A percentile compares a stretch with the other conserved stretches of the same genome.
These are phyloP conservation scores for Climacteris rufus DNA, from an alignment of 2,113 vertebrate species.

Conservation along the genomic window DNA sequence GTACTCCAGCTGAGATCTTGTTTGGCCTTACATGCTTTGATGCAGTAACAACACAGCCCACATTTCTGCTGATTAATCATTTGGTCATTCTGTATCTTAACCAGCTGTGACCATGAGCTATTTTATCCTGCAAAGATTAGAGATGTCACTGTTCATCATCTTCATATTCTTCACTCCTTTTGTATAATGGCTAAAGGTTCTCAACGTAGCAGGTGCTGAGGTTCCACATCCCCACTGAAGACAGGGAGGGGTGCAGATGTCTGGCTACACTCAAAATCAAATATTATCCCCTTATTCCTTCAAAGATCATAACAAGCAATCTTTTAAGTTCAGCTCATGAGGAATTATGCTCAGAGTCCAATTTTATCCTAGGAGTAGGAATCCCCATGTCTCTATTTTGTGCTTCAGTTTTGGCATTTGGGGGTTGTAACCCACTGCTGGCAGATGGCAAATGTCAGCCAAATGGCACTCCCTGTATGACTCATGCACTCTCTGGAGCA, in stretches of 20 bases:
- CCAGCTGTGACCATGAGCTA: slow-evolving; percentile 13
- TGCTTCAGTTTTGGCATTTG: background rate
- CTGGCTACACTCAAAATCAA: background rate
- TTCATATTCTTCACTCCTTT: background rate
- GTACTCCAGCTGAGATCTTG: slow-evolving; percentile 47
- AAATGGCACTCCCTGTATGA: background rate
- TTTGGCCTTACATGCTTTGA: slow-evolving; percentile 37
- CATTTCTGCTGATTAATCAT: slow-evolving; percentile 59
- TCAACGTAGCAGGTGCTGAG: background rate
- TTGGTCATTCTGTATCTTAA: slow-evolving; percentile 34
- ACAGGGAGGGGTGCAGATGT: background rate
- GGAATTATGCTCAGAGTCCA: background rate
- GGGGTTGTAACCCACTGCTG: background rate
- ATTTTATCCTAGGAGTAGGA: background rate
- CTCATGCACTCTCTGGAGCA: background rate
- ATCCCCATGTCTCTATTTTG: background rate
- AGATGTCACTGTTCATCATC: background rate
- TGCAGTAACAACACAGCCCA: slow-evolving; percentile 26
- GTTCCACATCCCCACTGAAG: background rate
- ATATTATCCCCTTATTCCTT: background rate
- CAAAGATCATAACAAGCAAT: background rate
- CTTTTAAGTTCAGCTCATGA: background rate
- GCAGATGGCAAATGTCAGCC: background rate
- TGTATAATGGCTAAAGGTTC: background rate
- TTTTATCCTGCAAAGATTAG: background rate